Evolutionary conservation across 2,888 invertebrate species (phyloP), one percentile per base, ranked within the genome.

Genomic region (Mesorhabditis sp.): DNA sequence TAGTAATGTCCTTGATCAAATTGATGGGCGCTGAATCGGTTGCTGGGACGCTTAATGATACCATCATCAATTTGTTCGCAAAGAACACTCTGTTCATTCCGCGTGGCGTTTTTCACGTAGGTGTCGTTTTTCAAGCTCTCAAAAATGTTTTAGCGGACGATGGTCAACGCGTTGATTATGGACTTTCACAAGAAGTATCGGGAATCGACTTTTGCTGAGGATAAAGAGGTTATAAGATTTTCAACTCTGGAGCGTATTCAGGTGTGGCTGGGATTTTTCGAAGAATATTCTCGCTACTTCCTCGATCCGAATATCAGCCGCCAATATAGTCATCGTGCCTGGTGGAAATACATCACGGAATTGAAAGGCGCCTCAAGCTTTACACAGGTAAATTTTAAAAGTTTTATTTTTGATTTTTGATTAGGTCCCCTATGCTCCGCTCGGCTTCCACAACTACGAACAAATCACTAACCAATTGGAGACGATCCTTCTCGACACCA

Each of bases 311-410:
- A 75, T 15, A 62, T 84, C 13, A 70, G 82, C 1, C 72, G 80
- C 43, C 67, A 44, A n/a, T 69, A 78, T 66, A 80, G 79, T 2
- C 77, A 77, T 61, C 70, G 84, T 5, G 80, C 81, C 66, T 84
- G 83, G 83, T 84, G 84, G 84, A 69, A 45, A 15, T 72, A 71
- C 41, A 28, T 28, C 28, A 28, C 28, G 28, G 28, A 28, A 28
- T 28, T 28, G 28, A 28, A 28, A 28, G 28, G 28, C 28, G 28
- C 28, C 28, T 28, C 28, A 28, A 28, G 28, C 28, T 28, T 28
- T 28, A 28, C 28, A 28, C 28, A 28, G 28, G 28, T 28, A 28
- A 28, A 28, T 28, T 28, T 28, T 28, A 28, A 28, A 28, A 28
- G 28, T 28, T 28, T 28, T 28, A 28, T 28, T 28, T 28, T 28